Evolutionary conservation across 2,888 invertebrate genomes (phyloP).

Genomic region (Gibbula magus): DNA sequence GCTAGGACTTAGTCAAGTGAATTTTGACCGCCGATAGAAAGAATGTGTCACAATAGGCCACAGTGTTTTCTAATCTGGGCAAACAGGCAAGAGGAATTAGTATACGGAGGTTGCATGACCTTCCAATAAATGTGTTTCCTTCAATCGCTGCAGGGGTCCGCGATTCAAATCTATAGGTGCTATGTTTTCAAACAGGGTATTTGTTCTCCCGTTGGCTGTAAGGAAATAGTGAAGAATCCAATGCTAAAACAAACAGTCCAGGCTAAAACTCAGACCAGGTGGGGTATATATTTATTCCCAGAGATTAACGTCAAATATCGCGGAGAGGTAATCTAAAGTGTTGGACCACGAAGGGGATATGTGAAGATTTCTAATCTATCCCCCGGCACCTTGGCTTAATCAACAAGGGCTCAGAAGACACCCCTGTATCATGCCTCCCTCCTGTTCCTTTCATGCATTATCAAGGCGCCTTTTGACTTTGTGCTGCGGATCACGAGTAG

Average conservation of each 20-base stretch:
- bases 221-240: background rate
- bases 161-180: conserved; percentile 16
- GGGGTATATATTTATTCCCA: background rate
- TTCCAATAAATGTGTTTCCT: conserved; percentile 16
- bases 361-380: background rate
- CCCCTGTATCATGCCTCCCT: background rate
- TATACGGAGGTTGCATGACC: background rate
- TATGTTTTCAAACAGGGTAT: conserved; percentile 3
- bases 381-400: conserved; percentile 1
- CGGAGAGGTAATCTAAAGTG: conserved; percentile 7
- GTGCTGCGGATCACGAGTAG: background rate
- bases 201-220: background rate
- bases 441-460: background rate
- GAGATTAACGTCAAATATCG: background rate
- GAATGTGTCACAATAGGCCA: background rate
- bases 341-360: conserved; percentile 5
- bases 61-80: background rate
- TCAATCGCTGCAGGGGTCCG: background rate
- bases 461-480: background rate
- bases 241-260: background rate
- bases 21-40: background rate
- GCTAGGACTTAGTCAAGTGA: background rate
- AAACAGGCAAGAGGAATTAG: background rate
- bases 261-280: background rate
- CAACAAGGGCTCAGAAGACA: conserved; percentile 7